Percentiles rank a stretch among this genome's conserved stretches.
phyloP scores from a whole-genome alignment of 2,113 vertebrate genomes.

The Poecile atricapillus region DNA sequence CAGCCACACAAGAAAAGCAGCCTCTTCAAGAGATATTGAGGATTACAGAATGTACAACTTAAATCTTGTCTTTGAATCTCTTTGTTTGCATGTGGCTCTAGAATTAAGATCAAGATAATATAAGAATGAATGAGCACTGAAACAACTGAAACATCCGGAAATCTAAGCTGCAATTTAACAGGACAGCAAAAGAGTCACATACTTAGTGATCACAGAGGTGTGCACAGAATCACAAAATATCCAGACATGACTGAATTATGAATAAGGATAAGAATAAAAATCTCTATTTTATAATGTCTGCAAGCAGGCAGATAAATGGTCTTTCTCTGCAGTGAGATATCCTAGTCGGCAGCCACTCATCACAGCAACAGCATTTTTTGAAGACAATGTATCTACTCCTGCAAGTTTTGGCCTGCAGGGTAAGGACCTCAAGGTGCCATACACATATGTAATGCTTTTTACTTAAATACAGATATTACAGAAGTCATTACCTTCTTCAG shows the following conservation, averaged over 20 bases:
- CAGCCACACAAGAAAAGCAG: constrained; percentile 9
- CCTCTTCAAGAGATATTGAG: neutral
- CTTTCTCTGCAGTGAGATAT: neutral
- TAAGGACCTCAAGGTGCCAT: neutral
- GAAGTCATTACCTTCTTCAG: constrained; percentile 83
- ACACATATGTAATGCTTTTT: neutral
- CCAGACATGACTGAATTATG: neutral
- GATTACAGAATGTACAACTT: neutral
- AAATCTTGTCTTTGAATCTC: constrained; percentile 16
- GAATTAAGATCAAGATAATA: constrained; percentile 26
- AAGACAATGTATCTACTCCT: neutral
- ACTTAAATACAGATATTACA: neutral
- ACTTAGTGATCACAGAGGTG: neutral
- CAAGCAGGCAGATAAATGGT: neutral
- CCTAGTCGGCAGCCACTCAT: neutral
- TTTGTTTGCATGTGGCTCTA: neutral
- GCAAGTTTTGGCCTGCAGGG: neutral
- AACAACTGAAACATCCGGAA: neutral
- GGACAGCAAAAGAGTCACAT: neutral
- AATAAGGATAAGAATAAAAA: neutral
- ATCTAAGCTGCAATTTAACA: neutral
- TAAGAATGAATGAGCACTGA: neutral
- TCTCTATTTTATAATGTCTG: neutral
- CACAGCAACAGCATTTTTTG: neutral
- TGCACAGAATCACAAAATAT: neutral